Evolutionary conservation across 2,797 vertebrate genomes (phyloP).

Genomic region (Eidolon dupreanum): DNA sequence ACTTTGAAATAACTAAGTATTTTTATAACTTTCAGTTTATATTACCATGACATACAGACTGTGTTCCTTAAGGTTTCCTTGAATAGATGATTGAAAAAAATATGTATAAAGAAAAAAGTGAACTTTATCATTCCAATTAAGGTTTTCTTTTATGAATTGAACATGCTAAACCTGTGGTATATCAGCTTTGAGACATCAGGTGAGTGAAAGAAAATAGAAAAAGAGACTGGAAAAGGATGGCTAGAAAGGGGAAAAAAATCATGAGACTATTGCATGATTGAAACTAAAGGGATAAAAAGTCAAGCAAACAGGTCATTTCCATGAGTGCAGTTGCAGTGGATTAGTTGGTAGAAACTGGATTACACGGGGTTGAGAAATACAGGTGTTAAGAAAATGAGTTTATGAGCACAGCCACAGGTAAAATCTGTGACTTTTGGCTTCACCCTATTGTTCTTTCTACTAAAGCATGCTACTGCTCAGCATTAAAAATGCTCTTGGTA

Average conservation of each 20-base stretch:
- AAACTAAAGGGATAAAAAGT: not conserved
- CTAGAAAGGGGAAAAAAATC: not conserved
- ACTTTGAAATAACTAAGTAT: not conserved
- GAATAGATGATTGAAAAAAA: not conserved
- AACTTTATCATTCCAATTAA: not conserved
- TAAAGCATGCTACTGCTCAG: not conserved
- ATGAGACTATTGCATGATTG: not conserved
- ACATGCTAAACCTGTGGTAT: not conserved
- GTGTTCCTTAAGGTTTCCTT: not conserved
- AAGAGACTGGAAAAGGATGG: not conserved
- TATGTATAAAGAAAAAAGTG: not conserved
- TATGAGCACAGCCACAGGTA: not conserved
- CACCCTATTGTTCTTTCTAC: not conserved
- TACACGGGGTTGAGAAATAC: not conserved
- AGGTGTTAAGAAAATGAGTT: not conserved
- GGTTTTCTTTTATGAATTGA: not conserved
- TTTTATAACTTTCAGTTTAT: not conserved
- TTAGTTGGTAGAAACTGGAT: not conserved
- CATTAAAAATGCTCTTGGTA: not conserved
- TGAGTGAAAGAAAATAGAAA: not conserved
- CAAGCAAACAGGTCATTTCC: not conserved
- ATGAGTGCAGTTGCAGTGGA: not conserved
- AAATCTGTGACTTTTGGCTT: not conserved
- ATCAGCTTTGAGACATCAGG: not conserved
- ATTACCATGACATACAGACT: not conserved